Evolutionary conservation across 2,113 vertebrate species (phyloP), one percentile per base, ranked within the genome.

Genomic region (Callipepla squamata): DNA sequence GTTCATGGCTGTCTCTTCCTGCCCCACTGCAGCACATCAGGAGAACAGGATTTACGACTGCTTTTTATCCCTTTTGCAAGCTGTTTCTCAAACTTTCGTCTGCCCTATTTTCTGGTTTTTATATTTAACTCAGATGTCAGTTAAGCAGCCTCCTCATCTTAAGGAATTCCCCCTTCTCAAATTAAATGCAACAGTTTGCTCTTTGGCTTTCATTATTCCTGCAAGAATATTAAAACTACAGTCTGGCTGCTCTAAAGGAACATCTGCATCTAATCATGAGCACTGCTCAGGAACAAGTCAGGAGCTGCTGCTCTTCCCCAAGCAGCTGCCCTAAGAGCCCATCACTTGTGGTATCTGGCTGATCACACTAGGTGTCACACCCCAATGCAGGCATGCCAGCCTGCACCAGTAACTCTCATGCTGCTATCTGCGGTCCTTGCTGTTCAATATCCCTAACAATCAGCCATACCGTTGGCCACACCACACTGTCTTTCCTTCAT

Each of bases 371-470:
- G 1, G 40, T 7, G 1, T 36, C 74, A 45, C 45, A 82, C 11
- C n/a, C 34, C 0, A 0, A 28, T 0, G 0, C 8, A 20, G 14
- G n/a, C 6, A 25, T 79, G 68, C 32, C 53, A 65, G 2, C n/a
- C 80, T 40, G 15, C 0, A 0, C 0, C 2, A 30, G 8, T 8
- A 53, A 61, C 40, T 68, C 48, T 26, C 89, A 38, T 55, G n/a
- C 13, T 86, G 34, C 89, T 73, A 42, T 45, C 9, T 16, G 22
- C 44, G 38, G 13, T 25, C 53, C 48, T 51, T 51, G 45, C 53
- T 38, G 26, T 12, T 26, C 12, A 22, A 13, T 32, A 36, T 72
- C 21, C 13, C n/a, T 13, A 70, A 45, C 30, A 53, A 77, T 51
- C 2, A 2, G 18, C 34, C 18, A 16, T 21, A 38, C 34, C 20